phyloP scores from a whole-genome alignment of 2,113 vertebrate species.

The Gymnobelideus leadbeateri region DNA sequence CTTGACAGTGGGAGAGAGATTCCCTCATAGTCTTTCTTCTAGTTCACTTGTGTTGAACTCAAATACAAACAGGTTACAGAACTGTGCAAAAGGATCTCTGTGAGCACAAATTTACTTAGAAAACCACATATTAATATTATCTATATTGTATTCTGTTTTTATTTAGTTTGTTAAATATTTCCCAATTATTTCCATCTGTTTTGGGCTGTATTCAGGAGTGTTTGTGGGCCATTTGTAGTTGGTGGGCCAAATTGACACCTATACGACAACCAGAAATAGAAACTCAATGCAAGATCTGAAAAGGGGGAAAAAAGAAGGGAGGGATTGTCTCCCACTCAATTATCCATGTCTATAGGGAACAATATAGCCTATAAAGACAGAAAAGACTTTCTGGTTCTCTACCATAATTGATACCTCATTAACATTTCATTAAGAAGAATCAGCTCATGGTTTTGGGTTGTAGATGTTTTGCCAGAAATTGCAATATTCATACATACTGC shows the following conservation, averaged over 20 bases:
- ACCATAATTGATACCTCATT: background rate
- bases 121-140: background rate
- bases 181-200: background rate
- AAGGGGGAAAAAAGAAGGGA: background rate
- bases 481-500: slow-evolving; percentile 39
- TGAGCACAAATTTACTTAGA: background rate
- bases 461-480: slow-evolving; percentile 54
- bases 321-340: background rate
- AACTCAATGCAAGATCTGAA: background rate
- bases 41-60: background rate
- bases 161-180: background rate
- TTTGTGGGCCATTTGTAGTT: background rate
- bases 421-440: slow-evolving; percentile 41
- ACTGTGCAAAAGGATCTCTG: background rate
- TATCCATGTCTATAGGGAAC: background rate
- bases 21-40: background rate
- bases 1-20: background rate
- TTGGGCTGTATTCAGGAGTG: background rate
- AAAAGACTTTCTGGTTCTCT: background rate
- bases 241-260: background rate
- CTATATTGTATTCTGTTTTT: background rate
- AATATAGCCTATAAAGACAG: background rate
- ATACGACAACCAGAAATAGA: background rate
- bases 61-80: background rate
- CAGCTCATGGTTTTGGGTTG: slow-evolving; percentile 22